These are phyloP conservation scores for Ormyrus rosae DNA, from an alignment of 2,888 invertebrate genomes.

Conservation along the genomic window DNA sequence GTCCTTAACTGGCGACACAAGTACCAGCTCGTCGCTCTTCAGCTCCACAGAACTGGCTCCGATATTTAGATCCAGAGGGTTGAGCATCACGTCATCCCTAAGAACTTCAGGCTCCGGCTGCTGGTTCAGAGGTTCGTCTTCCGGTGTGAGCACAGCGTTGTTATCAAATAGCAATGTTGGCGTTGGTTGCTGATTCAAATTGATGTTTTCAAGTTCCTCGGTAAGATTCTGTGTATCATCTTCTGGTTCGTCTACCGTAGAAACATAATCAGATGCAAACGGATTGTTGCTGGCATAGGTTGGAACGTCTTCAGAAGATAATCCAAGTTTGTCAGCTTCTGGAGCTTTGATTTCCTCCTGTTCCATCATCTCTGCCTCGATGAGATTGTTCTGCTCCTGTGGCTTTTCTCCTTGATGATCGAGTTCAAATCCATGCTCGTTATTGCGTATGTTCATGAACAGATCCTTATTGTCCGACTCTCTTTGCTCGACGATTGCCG, in stretches of 20 bases:
- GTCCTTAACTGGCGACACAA: constrained; percentile 58
- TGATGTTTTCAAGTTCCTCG: constrained; percentile 21
- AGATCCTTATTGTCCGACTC: constrained; percentile 51
- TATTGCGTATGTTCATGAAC: constrained; percentile 50
- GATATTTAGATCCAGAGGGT: constrained; percentile 50
- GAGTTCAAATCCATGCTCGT: constrained; percentile 20
- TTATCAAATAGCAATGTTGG: not conserved
- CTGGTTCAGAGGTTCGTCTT: not conserved
- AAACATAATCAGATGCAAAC: constrained; percentile 42
- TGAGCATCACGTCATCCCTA: constrained; percentile 43
- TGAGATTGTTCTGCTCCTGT: not conserved
- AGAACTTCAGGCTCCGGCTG: constrained; percentile 8
- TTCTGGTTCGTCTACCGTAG: not conserved
- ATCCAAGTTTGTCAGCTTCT: not conserved
- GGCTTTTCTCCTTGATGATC: not conserved
- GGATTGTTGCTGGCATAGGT: constrained; percentile 43
- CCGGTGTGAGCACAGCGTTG: not conserved
- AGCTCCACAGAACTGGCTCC: constrained; percentile 54
- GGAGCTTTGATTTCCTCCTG: not conserved
- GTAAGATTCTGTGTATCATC: constrained; percentile 7
- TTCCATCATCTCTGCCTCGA: constrained; percentile 6
- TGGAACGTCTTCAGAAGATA: constrained; percentile 5
- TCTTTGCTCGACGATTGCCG: constrained; percentile 36
- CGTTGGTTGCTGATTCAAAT: constrained; percentile 1
- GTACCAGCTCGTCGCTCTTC: constrained; percentile 47